Evolutionary conservation across 2,113 vertebrate genomes (phyloP).

Genomic region (Hydrolagus affinis): DNA sequence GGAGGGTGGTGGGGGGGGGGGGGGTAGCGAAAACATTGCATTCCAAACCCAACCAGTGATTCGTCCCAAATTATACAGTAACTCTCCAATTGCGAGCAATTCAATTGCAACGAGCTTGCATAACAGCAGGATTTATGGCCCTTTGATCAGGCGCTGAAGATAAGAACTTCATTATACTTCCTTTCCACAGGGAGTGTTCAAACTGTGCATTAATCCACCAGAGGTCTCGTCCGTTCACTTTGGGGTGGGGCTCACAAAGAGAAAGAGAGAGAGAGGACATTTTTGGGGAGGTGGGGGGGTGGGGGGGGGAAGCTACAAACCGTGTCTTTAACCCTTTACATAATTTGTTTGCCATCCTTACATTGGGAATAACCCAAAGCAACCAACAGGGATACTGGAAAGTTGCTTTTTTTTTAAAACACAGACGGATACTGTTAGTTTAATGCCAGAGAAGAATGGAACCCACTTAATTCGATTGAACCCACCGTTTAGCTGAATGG

Average conservation of each 20-base stretch:
- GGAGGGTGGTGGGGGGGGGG: background rate
- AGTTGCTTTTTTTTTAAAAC: too few species aligned
- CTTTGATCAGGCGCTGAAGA: background rate
- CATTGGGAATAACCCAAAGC: too few species aligned
- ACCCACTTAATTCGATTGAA: too few species aligned
- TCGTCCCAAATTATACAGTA: too few species aligned
- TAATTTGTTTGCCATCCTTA: background rate
- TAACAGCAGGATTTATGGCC: background rate
- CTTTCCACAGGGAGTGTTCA: background rate
- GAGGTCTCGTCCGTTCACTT: background rate
- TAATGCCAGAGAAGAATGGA: too few species aligned
- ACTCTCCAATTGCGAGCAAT: background rate
- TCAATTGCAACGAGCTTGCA: background rate
- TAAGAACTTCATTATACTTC: background rate
- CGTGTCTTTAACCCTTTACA: background rate
- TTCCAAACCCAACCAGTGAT: too few species aligned
- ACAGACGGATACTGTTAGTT: too few species aligned
- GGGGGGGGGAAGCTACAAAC: background rate
- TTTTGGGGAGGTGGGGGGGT: too few species aligned
- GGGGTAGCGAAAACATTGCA: background rate
- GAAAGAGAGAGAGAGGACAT: background rate
- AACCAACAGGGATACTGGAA: too few species aligned
- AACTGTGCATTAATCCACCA: background rate
- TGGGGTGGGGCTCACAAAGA: background rate
- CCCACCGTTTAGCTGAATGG: too few species aligned